Percentiles rank a stretch among this genome's conserved stretches.
phyloP scores from a whole-genome alignment of 37 sponge, comb jelly and placozoan genomes.

The Chondrilla cf. caribensis region DNA sequence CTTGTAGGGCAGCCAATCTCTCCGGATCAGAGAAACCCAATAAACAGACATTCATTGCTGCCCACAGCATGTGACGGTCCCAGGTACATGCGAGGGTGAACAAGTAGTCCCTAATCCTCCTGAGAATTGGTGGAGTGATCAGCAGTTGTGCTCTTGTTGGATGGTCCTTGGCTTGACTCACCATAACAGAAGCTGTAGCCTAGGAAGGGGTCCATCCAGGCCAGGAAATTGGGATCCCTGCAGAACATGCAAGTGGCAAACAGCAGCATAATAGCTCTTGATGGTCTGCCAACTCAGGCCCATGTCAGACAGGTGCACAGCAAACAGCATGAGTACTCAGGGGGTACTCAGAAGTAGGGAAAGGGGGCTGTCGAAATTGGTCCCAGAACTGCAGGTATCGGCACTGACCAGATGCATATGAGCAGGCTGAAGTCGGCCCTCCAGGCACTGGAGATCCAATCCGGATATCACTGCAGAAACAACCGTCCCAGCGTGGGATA shows the following conservation, averaged over 20 bases:
- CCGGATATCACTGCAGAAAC: background rate
- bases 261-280: conserved; percentile 5
- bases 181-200: conserved; percentile 28
- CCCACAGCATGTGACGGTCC: conserved; percentile 39
- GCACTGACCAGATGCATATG: conserved; percentile 7
- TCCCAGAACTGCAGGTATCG: conserved; percentile 1
- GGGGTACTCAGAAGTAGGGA: background rate
- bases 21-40: conserved; percentile 41
- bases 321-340: background rate
- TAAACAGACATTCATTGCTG: conserved; percentile 36
- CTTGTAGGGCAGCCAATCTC: conserved; percentile 17
- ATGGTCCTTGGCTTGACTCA: conserved; percentile 19
- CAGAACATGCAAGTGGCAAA: background rate
- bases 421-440: background rate
- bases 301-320: background rate
- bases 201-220: conserved; percentile 29
- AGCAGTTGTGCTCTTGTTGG: conserved; percentile 27
- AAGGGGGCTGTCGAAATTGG: background rate
- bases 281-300: background rate
- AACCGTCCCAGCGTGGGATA: background rate
- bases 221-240: background rate
- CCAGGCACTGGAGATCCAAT: background rate
- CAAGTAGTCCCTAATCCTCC: background rate
- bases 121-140: conserved; percentile 36
- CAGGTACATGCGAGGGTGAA: background rate